These are phyloP conservation scores for Aspiorhynchus laticeps DNA, from an alignment of 2,113 vertebrate species.

Conservation along the genomic window DNA sequence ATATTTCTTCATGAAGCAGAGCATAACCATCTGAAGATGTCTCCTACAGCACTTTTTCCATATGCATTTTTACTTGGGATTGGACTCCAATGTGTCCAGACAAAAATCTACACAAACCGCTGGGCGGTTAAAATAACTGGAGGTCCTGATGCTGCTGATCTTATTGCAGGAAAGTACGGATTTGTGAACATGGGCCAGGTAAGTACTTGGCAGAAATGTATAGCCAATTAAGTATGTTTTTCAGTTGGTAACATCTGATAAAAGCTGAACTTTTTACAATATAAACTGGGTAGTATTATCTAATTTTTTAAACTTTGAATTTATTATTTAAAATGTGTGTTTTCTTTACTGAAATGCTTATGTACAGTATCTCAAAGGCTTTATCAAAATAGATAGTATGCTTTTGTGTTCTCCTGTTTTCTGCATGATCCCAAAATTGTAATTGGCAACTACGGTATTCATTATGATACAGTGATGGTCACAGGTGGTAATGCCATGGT, in stretches of 20 bases:
- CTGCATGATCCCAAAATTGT: neutral
- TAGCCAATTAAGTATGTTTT: neutral
- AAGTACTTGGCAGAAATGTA: slow-evolving; percentile 55
- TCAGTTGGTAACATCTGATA: neutral
- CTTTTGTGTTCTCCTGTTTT: neutral
- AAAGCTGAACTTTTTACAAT: neutral
- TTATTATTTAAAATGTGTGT: neutral
- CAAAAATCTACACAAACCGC: slow-evolving; percentile 87
- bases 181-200: slow-evolving; percentile 93
- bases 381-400: neutral
- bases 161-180: slow-evolving; percentile 88
- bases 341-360: neutral
- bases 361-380: neutral
- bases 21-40: slow-evolving; percentile 32
- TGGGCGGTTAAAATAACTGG: slow-evolving; percentile 89
- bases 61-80: slow-evolving; percentile 75
- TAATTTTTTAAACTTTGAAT: neutral
- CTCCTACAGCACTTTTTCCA: slow-evolving; percentile 25
- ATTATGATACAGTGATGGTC: neutral
- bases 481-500: neutral
- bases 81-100: slow-evolving; percentile 78
- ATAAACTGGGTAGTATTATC: neutral
- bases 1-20: slow-evolving; percentile 1
- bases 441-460: neutral
- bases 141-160: slow-evolving; percentile 77